Evolutionary conservation across 2,113 vertebrate genomes (phyloP).

Genomic region (Stigmatopora nigra): DNA sequence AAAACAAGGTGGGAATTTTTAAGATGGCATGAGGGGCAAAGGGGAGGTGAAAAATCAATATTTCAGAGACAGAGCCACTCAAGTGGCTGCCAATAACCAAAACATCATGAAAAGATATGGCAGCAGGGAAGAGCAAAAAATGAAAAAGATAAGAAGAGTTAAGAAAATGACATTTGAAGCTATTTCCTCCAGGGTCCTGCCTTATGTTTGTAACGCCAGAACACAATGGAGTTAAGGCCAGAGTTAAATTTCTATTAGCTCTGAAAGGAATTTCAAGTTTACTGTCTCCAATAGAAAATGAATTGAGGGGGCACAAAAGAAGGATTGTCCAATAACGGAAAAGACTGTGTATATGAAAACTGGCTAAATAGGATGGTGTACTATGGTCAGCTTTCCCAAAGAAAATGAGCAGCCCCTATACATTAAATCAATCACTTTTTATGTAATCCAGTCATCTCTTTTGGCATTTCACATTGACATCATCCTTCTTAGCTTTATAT

Average conservation of each 20-base stretch:
- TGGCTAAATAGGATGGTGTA: constrained; percentile 27
- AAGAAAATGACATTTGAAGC: constrained; percentile 76
- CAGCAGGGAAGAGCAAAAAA: constrained; percentile 66
- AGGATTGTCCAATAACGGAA: constrained; percentile 55
- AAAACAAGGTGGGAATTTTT: constrained; percentile 23
- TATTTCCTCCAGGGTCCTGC: constrained; percentile 68
- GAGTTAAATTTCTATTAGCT: constrained; percentile 75
- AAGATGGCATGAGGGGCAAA: constrained; percentile 1
- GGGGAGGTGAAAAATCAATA: constrained; percentile 64
- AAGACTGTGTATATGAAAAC: constrained; percentile 16
- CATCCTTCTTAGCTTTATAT: constrained; percentile 44
- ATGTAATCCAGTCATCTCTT: constrained; percentile 44
- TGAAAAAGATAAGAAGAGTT: constrained; percentile 76
- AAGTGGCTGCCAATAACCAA: constrained; percentile 70
- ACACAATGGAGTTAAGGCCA: constrained; percentile 65
- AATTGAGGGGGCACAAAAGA: constrained; percentile 50
- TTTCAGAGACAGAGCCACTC: constrained; percentile 66
- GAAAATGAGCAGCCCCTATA: constrained; percentile 13
- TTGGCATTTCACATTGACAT: constrained; percentile 64
- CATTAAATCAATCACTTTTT: constrained; percentile 30
- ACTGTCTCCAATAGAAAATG: constrained; percentile 51
- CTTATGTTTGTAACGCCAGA: constrained; percentile 48
- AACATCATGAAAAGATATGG: constrained; percentile 77
- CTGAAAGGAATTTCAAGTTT: constrained; percentile 65
- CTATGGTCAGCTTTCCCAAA: constrained; percentile 21